Evolutionary conservation across 2,797 vertebrate species (phyloP).

Genomic region (Clarias laeviceps): DNA sequence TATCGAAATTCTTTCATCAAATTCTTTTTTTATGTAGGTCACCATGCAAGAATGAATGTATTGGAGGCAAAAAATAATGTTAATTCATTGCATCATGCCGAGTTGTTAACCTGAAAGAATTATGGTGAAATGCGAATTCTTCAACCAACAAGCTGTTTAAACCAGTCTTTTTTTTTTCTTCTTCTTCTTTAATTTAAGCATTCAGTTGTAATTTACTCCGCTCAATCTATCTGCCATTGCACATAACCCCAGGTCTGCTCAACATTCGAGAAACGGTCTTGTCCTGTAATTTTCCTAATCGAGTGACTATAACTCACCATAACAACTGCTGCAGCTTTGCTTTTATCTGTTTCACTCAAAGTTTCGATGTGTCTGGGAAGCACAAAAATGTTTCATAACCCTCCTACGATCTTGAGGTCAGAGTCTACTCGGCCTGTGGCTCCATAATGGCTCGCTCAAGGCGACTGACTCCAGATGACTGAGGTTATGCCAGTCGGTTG

Average conservation of each 20-base stretch:
- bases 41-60: no score
- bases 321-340: slow-evolving; percentile 27
- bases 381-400: slow-evolving; percentile 57
- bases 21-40: no score
- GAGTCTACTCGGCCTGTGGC: slow-evolving; percentile 60
- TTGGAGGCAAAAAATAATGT: no score
- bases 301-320: slow-evolving; percentile 51
- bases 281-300: slow-evolving; percentile 59
- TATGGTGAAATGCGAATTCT: not conserved
- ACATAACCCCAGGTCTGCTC: slow-evolving; percentile 46
- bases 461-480: slow-evolving; percentile 59
- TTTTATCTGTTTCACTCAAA: slow-evolving; percentile 57
- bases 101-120: not conserved
- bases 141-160: not conserved
- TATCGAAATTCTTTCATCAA: no score
- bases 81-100: no score
- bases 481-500: slow-evolving; percentile 43
- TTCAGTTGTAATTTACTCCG: not conserved
- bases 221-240: not conserved
- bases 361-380: slow-evolving; percentile 15
- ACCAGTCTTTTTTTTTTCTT: not conserved
- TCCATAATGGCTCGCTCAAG: slow-evolving; percentile 60
- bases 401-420: slow-evolving; percentile 61
- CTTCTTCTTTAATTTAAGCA: not conserved
- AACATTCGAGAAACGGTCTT: slow-evolving; percentile 33